phyloP scores from a whole-genome alignment of 2,113 vertebrate species.

The Gopherus flavomarginatus region DNA sequence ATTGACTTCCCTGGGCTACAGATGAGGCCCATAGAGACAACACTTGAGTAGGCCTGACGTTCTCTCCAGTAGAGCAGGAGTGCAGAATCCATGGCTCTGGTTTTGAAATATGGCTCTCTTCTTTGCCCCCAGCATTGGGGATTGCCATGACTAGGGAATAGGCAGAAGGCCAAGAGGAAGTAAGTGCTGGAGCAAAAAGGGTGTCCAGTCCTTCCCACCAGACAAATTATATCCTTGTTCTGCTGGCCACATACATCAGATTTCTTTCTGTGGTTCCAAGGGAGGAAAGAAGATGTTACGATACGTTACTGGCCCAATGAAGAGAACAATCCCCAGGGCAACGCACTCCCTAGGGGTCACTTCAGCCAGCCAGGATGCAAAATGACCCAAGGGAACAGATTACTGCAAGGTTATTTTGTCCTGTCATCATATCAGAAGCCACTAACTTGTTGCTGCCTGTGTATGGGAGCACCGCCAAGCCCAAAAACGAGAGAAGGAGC shows the following conservation, averaged over 20 bases:
- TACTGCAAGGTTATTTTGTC: background rate
- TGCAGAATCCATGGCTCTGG: background rate
- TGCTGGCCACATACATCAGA: background rate
- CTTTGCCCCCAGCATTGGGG: background rate
- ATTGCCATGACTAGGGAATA: background rate
- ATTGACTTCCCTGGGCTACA: background rate
- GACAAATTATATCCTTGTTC: background rate
- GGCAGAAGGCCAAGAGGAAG: background rate
- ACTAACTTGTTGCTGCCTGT: rapidly evolving
- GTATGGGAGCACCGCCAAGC: background rate
- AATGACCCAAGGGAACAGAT: background rate
- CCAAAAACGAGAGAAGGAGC: background rate
- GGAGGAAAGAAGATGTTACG: background rate
- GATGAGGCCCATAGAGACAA: background rate
- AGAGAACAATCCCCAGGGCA: background rate
- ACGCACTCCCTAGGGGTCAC: rapidly evolving
- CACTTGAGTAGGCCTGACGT: background rate
- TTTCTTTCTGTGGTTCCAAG: background rate
- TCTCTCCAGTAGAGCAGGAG: background rate
- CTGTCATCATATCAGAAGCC: background rate
- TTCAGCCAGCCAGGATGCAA: background rate
- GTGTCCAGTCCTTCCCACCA: background rate
- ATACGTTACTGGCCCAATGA: background rate
- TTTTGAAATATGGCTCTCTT: background rate
- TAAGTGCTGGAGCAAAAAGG: background rate